Percentiles rank a stretch among this genome's conserved stretches.
Conservation (phyloP, 2,888 invertebrate species). For the Gibbula magus region DNA sequence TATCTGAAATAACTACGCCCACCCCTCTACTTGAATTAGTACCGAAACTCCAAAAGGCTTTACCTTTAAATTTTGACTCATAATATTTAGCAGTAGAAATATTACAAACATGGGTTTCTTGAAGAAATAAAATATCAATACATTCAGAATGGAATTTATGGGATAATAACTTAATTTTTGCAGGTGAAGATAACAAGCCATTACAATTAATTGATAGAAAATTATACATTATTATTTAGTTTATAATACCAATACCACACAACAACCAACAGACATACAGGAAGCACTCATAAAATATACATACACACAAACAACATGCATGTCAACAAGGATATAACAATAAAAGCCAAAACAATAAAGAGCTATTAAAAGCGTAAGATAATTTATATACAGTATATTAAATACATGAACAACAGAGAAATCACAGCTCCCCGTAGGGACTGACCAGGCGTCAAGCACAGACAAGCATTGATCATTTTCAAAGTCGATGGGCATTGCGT, state of each 20-base stretch:
- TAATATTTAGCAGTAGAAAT: background rate
- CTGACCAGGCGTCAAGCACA: too few relatives aligned
- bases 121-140: conserved; percentile 13
- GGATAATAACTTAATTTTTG: background rate
- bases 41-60: conserved; percentile 18
- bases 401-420: too few relatives aligned
- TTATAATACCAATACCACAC: too few relatives aligned
- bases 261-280: too few relatives aligned
- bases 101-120: conserved; percentile 17
- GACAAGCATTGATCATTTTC: background rate
- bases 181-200: background rate
- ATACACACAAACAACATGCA: too few relatives aligned
- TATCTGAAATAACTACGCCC: background rate
- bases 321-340: too few relatives aligned
- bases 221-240: too few relatives aligned
- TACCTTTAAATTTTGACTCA: background rate
- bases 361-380: too few relatives aligned
- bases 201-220: background rate
- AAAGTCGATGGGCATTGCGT: background rate
- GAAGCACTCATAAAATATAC: too few relatives aligned
- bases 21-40: background rate
- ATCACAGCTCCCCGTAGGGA: too few relatives aligned
- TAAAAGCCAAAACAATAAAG: too few relatives aligned
- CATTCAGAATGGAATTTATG: background rate
- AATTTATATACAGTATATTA: too few relatives aligned